phyloP scores from a whole-genome alignment of 2,113 vertebrate species.

The Trichomycterus rosablanca region DNA sequence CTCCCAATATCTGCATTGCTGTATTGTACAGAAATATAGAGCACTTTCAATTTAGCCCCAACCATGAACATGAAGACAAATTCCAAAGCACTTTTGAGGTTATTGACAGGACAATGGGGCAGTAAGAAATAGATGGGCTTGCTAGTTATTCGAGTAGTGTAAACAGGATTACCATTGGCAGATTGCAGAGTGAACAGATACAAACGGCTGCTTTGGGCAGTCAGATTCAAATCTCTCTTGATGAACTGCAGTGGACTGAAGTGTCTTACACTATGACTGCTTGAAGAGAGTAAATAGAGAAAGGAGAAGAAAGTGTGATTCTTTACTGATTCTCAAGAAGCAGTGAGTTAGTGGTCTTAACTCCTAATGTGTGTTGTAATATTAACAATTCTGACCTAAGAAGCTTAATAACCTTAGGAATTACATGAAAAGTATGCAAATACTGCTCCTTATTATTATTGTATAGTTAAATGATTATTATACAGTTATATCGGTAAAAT shows the following conservation, averaged over 20 bases:
- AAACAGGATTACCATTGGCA: constrained; percentile 69
- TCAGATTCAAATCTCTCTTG: constrained; percentile 57
- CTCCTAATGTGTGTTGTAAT: too few relatives aligned
- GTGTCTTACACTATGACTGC: constrained; percentile 16
- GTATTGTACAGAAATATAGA: too few relatives aligned
- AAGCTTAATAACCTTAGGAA: too few relatives aligned
- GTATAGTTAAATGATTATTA: too few relatives aligned
- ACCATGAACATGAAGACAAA: constrained; percentile 39
- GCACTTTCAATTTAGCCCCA: too few relatives aligned
- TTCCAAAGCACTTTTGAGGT: constrained; percentile 40
- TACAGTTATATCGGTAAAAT: too few relatives aligned
- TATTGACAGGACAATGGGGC: constrained; percentile 55
- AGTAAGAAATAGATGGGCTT: constrained; percentile 54
- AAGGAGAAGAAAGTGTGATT: constrained; percentile 10
- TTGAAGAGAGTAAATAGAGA: constrained; percentile 20
- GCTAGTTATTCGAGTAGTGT: constrained; percentile 55
- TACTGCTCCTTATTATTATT: too few relatives aligned
- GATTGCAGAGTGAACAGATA: constrained; percentile 44
- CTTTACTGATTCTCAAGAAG: background rate
- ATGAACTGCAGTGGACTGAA: constrained; percentile 50
- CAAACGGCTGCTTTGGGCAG: constrained; percentile 49
- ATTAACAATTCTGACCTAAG: too few relatives aligned
- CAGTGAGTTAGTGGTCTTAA: background rate
- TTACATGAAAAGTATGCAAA: too few relatives aligned
- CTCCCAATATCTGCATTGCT: too few relatives aligned